Conservation (phyloP, 1,140 invertebrate species). For the Argopecten irradians region DNA sequence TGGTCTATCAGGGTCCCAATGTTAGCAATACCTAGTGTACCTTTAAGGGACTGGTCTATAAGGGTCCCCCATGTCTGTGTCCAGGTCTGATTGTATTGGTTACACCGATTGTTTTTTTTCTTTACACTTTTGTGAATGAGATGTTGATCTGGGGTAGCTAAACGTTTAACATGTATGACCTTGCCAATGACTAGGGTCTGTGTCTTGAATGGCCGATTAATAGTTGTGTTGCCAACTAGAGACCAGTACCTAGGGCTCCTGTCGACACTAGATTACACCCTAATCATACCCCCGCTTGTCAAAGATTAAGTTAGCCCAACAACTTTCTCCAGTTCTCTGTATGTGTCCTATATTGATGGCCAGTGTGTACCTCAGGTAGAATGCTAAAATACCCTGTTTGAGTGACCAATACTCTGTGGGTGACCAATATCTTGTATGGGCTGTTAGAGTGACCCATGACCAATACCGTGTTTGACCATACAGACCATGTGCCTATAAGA, state of each 20-base stretch:
- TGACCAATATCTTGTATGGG: neutral
- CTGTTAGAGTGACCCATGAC: too few relatives aligned
- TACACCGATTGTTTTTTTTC: neutral
- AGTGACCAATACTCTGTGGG: neutral
- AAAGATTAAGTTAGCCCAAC: conserved; percentile 21
- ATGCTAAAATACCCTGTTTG: neutral
- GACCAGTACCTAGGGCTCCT: conserved; percentile 19
- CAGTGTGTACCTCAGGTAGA: neutral
- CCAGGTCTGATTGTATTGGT: neutral
- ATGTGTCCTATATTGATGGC: neutral
- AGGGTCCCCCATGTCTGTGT: neutral
- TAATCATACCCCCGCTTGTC: conserved; percentile 20
- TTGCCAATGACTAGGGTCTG: conserved; percentile 1
- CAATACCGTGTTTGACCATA: too few relatives aligned
- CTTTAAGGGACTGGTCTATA: neutral
- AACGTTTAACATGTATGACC: neutral
- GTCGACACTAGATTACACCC: conserved; percentile 14
- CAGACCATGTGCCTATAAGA: neutral
- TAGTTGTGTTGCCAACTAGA: conserved; percentile 1
- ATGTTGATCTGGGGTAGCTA: neutral
- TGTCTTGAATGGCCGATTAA: conserved; percentile 10
- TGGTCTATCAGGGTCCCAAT: neutral
- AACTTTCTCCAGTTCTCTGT: neutral
- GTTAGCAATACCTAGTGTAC: neutral
- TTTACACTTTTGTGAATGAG: neutral